These are phyloP conservation scores for Ips nitidus DNA, from an alignment of 1,140 invertebrate genomes.

Conservation along the genomic window DNA sequence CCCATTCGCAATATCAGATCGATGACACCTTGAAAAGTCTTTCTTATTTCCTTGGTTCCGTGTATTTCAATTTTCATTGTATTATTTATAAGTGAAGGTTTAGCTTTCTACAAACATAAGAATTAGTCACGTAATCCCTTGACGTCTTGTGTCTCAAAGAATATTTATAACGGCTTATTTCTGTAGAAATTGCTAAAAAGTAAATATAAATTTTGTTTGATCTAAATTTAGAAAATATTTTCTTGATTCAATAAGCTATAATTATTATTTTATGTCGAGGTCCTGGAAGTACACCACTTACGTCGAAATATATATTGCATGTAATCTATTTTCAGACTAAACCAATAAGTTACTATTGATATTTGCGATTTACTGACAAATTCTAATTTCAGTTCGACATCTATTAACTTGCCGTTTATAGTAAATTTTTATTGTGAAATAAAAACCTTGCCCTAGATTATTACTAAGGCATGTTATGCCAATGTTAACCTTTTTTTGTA, in stretches of 20 bases:
- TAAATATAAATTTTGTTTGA: too few species aligned
- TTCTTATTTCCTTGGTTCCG: neutral
- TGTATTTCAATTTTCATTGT: too few species aligned
- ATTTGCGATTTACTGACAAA: conserved; percentile 4
- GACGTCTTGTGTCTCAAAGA: too few species aligned
- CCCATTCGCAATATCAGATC: neutral
- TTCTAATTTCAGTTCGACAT: neutral
- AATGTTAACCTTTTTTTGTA: too few species aligned
- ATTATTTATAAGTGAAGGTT: too few species aligned
- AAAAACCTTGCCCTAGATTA: neutral
- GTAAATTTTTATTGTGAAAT: neutral
- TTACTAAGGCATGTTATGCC: neutral
- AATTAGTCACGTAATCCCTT: too few species aligned
- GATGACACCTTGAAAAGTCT: conserved; percentile 1
- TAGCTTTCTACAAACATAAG: too few species aligned
- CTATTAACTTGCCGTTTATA: neutral
- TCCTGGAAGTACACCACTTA: neutral
- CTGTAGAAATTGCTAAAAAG: too few species aligned
- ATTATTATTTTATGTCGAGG: too few species aligned
- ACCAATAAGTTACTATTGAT: neutral
- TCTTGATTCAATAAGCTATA: too few species aligned
- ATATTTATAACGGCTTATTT: too few species aligned
- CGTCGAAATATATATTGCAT: neutral
- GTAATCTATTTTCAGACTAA: neutral
- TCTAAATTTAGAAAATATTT: too few species aligned